Percentiles rank a stretch among this genome's conserved stretches.
phyloP scores from a whole-genome alignment of 37 sponge, comb jelly and placozoan species.

The Agelas oroides region DNA sequence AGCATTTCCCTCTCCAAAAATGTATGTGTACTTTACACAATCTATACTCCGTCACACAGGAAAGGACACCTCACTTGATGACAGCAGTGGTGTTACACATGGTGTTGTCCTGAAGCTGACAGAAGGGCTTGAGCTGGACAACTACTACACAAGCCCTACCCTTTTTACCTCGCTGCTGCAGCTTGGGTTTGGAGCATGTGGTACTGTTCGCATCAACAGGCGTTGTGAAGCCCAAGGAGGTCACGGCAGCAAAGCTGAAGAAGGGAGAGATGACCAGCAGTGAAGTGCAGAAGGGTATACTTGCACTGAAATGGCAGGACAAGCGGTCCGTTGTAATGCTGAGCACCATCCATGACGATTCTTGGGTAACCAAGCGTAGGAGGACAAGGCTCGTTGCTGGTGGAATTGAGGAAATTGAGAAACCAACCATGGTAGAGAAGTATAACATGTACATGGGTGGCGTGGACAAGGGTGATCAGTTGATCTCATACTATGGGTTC shows the following conservation, averaged over 20 bases:
- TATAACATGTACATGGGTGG: conserved; percentile 45
- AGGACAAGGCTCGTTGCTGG: neutral
- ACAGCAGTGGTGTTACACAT: conserved; percentile 17
- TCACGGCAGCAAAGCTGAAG: conserved; percentile 14
- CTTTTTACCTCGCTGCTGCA: neutral
- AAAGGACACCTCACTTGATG: conserved; percentile 31
- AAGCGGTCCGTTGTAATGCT: conserved; percentile 20
- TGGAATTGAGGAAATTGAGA: conserved; percentile 6
- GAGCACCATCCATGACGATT: conserved; percentile 21
- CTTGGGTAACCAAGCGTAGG: neutral
- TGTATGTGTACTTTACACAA: too few relatives aligned
- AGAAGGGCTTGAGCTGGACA: conserved; percentile 17
- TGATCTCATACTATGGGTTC: conserved; percentile 36
- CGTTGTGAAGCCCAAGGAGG: neutral
- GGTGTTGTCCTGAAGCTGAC: conserved; percentile 9
- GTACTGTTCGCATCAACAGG: conserved; percentile 30
- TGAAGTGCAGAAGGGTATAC: neutral
- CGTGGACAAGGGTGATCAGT: conserved; percentile 40
- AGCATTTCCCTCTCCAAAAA: too few relatives aligned
- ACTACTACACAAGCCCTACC: conserved; percentile 49
- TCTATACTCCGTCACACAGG: too few relatives aligned
- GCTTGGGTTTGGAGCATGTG: conserved; percentile 23
- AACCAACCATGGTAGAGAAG: conserved; percentile 8
- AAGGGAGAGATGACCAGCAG: conserved; percentile 8
- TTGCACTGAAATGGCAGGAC: conserved; percentile 45